Base-by-base conservation (phyloP, 2,113 vertebrate genomes). In the Mesoclemmys tuberculata region DNA sequence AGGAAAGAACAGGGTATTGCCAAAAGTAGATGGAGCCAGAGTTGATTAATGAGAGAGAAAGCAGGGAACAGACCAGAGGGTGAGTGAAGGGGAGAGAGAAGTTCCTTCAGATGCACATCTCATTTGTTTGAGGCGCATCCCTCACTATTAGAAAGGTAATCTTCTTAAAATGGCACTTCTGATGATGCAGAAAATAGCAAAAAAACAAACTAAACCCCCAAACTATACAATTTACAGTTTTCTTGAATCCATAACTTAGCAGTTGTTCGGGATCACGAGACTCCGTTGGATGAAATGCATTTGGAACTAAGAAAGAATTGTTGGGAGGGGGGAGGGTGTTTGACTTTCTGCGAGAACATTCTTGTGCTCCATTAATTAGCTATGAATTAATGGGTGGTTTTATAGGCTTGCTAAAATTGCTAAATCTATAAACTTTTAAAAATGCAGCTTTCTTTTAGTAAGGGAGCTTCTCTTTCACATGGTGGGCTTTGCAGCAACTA, bases 361-460 rank as follows among this genome's bases (percentile, higher is more conserved):
- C 49, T 22, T 90, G 38, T 90, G 79, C n/a, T 82, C 44, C 61
- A 4, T 44, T 94, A 93, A 91, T 94, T 93, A 94, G 85, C 75
- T 95, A 31, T 87, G 81, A 95, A 71, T 87, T 95, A 84, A 90
- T 74, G 55, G 86, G 82, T 58, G 80, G n/a, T 91, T 95, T 79
- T 77, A 87, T 94, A 90, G 61, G 82, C 89, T 75, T 80, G 88
- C 84, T 1, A 54, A 81, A 71, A 77, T 27, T 46, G 21, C 41
- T 38, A 1, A 87, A 77, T 11, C n/a, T 88, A 80, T 78, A 19
- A 89, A 80, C 87, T 81, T 74, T 84, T 86, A 16, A 86, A 90
- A 92, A 61, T 1, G 0, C 10, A 12, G 52, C 55, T 92, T 77
- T 84, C 55, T 87, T 95, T 88, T 90, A 58, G 56, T 80, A 88